Evolutionary conservation across 2,113 vertebrate genomes (phyloP), one percentile per base, ranked within the genome.

Genomic region (Heterochromis multidens): DNA sequence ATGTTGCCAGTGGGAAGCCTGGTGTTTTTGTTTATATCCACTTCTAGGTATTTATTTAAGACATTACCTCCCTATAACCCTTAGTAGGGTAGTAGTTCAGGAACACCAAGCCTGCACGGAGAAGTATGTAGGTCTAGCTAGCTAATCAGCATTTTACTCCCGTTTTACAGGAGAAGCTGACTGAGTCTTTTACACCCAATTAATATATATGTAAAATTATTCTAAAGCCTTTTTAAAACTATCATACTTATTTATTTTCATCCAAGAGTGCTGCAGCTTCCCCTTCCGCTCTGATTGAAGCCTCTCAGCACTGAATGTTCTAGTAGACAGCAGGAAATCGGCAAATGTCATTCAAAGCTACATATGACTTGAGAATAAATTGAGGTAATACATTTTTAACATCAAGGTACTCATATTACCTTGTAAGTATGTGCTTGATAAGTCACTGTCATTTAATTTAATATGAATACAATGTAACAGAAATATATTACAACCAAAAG

Each of bases 121-220:
- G 94, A 88, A 92, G 92, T 86, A 92, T 86, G 85, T 94, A 95
- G 92, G 91, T 83, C 90, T 96, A 96, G 93, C 93, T 90, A 95
- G 92, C 91, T 88, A 89, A 91, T 94, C 93, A 93, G 95, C 91
- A 77, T 91, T 95, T 95, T 95, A 95, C 95, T 96, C 95, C 95
- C 87, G 84, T 96, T 96, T 96, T 95, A 96, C 93, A 96, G 95
- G 95, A 95, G 95, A 95, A 86, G 95, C 94, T 95, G 94, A 94
- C 78, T 87, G 27, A 91, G 87, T 92, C 91, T 87, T 93, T 90
- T 86, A 94, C 93, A 94, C 84, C 91, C 89, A 94, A 95, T 95
- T 96, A 96, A 96, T 96, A 96, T 96, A 95, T 95, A 95, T 95
- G 88, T 94, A 94, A 93, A 94, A 89, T 94, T 94, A 93, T 94